Conservation (phyloP, 2,797 vertebrate species). For the Linurgus olivaceus region DNA sequence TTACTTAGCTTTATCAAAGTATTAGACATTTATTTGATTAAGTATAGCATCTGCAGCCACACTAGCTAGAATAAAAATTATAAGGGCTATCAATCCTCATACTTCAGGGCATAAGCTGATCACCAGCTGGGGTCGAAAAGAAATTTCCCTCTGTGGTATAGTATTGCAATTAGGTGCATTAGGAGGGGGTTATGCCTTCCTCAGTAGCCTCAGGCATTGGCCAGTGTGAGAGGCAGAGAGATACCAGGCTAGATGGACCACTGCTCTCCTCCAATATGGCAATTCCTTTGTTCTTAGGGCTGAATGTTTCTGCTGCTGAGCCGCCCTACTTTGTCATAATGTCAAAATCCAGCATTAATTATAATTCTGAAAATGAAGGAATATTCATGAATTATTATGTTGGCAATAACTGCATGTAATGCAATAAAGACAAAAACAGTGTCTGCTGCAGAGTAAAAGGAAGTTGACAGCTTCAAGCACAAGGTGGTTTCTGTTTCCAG, state of each 20-base stretch:
- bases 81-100: conserved; percentile 67
- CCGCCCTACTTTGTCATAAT: conserved; percentile 48
- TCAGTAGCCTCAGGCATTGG: conserved; percentile 61
- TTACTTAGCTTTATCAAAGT: conserved; percentile 66
- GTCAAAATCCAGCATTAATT: conserved; percentile 66
- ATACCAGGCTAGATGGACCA: conserved; percentile 12
- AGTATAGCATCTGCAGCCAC: conserved; percentile 48
- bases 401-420: conserved; percentile 60
- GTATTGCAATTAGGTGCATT: conserved; percentile 68
- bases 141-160: conserved; percentile 56
- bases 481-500: conserved; percentile 76
- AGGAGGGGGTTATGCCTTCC: conserved; percentile 57
- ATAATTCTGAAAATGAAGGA: conserved; percentile 69
- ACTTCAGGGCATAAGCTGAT: conserved; percentile 71
- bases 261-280: conserved; percentile 40
- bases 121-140: conserved; percentile 68
- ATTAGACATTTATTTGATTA: conserved; percentile 64
- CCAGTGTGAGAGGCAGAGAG: conserved; percentile 36
- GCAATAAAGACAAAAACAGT: conserved; percentile 54
- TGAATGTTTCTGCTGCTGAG: conserved; percentile 12
- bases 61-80: conserved; percentile 53
- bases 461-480: conserved; percentile 69
- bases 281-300: conserved; percentile 44
- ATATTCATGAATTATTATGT: conserved; percentile 69
- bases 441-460: conserved; percentile 64